A percentile compares a stretch with the other conserved stretches of the same genome.
These are phyloP conservation scores for Sinocyclocheilus anshuiensis DNA, from an alignment of 2,113 vertebrate genomes.

Conservation along the genomic window DNA sequence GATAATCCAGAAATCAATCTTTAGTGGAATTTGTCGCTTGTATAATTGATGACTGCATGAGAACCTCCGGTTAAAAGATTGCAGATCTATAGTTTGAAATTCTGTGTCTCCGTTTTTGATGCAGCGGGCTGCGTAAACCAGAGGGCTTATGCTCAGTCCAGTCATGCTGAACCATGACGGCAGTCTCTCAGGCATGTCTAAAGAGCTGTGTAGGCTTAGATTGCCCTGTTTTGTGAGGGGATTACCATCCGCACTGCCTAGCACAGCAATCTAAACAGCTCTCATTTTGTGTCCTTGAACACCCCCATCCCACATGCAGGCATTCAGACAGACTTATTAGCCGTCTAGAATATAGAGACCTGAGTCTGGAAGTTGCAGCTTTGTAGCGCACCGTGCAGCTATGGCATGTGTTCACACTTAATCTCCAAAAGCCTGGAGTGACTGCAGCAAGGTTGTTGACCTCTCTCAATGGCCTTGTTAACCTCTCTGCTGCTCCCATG, in stretches of 20 bases:
- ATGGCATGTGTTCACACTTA: background rate
- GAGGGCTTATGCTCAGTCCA: background rate
- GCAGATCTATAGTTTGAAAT: slow-evolving; percentile 17
- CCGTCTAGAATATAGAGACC: slow-evolving; percentile 22
- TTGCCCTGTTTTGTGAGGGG: slow-evolving; percentile 5
- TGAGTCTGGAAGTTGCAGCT: background rate
- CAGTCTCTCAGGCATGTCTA: slow-evolving; percentile 16
- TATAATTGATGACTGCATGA: slow-evolving; percentile 8
- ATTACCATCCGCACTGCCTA: slow-evolving; percentile 19
- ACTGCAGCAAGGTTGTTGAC: slow-evolving; percentile 26
- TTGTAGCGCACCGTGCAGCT: background rate
- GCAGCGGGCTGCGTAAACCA: slow-evolving; percentile 8
- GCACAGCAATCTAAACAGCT: background rate
- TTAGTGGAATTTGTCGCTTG: slow-evolving; percentile 17
- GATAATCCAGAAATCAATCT: slow-evolving; percentile 35
- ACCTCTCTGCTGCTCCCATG: slow-evolving; percentile 24
- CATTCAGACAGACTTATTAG: slow-evolving; percentile 28
- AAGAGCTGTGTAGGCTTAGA: background rate
- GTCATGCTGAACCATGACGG: slow-evolving; percentile 28
- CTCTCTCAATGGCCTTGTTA: slow-evolving; percentile 1
- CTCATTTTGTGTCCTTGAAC: slow-evolving; percentile 30
- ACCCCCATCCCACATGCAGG: background rate
- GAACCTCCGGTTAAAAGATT: slow-evolving; percentile 6
- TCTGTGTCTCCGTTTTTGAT: background rate
- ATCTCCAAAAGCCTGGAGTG: background rate